Evolutionary conservation across 2,797 vertebrate species (phyloP).

Genomic region (Benthosema pterotum): DNA sequence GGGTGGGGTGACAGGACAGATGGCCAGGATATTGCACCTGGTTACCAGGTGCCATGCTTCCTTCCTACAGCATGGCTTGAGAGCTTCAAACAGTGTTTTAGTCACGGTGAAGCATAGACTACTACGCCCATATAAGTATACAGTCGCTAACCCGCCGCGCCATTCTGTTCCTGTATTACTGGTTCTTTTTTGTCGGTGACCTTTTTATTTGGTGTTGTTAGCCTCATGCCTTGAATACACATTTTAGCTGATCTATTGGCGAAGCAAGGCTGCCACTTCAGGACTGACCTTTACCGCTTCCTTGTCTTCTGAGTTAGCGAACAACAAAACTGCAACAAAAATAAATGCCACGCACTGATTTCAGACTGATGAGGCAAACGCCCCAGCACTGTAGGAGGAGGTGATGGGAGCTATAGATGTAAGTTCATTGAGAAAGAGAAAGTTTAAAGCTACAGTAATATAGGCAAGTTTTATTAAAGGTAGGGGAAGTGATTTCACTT

Average conservation of each 20-base stretch:
- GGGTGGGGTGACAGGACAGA: no score
- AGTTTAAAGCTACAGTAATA: no score
- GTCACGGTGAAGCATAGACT: conserved; percentile 33
- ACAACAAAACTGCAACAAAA: conserved; percentile 63
- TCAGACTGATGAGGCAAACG: conserved; percentile 68
- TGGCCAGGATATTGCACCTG: no score
- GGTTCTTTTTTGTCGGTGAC: conserved; percentile 9
- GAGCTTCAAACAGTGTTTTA: no score
- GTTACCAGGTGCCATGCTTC: no score
- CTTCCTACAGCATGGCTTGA: no score
- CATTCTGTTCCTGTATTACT: conserved; percentile 33
- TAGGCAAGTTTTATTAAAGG: no score
- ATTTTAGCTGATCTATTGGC: conserved; percentile 42
- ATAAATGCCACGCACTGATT: conserved; percentile 66
- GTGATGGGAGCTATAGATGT: conserved; percentile 72
- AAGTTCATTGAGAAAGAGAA: conserved; percentile 76
- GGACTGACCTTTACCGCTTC: conserved; percentile 41
- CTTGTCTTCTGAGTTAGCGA: conserved; percentile 63
- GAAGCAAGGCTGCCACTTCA: conserved; percentile 56
- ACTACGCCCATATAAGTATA: no score
- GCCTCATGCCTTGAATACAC: conserved; percentile 21
- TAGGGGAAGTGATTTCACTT: no score
- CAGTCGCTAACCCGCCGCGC: conserved; percentile 19
- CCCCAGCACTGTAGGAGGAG: conserved; percentile 56
- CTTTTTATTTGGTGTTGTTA: conserved; percentile 28